phyloP scores from a whole-genome alignment of 2,888 invertebrate genomes.

The Lithophane leautieri region DNA sequence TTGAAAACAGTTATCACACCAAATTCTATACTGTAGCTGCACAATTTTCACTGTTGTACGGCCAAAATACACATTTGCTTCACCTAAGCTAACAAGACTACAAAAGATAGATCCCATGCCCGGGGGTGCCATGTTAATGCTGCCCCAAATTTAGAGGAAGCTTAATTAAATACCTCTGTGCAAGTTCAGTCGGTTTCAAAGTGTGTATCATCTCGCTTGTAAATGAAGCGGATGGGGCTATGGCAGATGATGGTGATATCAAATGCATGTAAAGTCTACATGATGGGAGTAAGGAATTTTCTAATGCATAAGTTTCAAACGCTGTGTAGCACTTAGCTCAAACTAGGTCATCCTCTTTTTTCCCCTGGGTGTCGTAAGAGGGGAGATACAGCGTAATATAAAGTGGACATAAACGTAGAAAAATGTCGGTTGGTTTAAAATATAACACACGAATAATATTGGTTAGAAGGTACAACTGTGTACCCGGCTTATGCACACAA shows the following conservation, averaged over 20 bases:
- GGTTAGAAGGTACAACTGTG: constrained; percentile 15
- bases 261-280: constrained; percentile 28
- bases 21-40: constrained; percentile 35
- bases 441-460: constrained; percentile 47
- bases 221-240: constrained; percentile 29
- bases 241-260: constrained; percentile 20
- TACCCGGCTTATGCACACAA: constrained; percentile 14
- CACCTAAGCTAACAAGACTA: constrained; percentile 67
- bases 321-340: constrained; percentile 35
- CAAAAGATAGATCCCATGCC: constrained; percentile 63
- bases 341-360: constrained; percentile 53
- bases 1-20: constrained; percentile 52
- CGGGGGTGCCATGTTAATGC: constrained; percentile 63
- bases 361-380: constrained; percentile 57
- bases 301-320: constrained; percentile 51
- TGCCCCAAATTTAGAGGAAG: constrained; percentile 67
- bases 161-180: constrained; percentile 72
- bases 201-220: constrained; percentile 48
- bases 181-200: constrained; percentile 51
- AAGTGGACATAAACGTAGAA: constrained; percentile 53
- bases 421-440: constrained; percentile 44
- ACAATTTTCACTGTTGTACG: constrained; percentile 45
- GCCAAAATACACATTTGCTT: constrained; percentile 62
- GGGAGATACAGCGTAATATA: constrained; percentile 41
- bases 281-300: constrained; percentile 32